Conservation (phyloP, 2,888 invertebrate genomes). For the Netelia virgata region DNA sequence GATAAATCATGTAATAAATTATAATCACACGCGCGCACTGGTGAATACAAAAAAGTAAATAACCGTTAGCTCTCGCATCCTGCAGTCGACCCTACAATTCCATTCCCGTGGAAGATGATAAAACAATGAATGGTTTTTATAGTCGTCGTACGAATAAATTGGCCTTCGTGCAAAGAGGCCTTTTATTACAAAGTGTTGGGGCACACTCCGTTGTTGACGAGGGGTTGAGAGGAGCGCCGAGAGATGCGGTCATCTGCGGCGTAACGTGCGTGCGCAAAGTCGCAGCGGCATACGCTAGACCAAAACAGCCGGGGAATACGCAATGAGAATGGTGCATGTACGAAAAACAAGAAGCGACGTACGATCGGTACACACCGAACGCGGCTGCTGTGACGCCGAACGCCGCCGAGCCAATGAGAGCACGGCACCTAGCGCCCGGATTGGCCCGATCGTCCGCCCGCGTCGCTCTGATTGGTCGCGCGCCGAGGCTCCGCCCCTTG, state of each 20-base stretch:
- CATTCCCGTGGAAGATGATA: constrained; percentile 19
- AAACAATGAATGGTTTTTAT: constrained; percentile 49
- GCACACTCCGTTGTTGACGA: constrained; percentile 7
- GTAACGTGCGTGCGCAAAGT: constrained; percentile 38
- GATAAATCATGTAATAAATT: constrained; percentile 56
- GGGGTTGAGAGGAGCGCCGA: constrained; percentile 8
- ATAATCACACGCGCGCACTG: constrained; percentile 26
- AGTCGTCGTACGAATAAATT: constrained; percentile 51
- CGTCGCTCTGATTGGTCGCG: not conserved
- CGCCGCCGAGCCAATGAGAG: not conserved
- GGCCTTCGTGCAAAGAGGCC: not conserved
- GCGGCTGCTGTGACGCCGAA: not conserved
- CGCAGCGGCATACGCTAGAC: constrained; percentile 23
- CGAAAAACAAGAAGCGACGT: constrained; percentile 20
- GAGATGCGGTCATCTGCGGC: constrained; percentile 52
- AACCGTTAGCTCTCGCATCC: constrained; percentile 10
- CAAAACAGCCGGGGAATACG: constrained; percentile 60
- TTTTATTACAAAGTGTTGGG: not conserved
- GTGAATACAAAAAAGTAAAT: constrained; percentile 20
- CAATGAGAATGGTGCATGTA: constrained; percentile 27
- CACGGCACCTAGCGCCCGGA: not conserved
- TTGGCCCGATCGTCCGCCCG: not conserved
- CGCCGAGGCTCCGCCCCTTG: not conserved
- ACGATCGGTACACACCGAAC: constrained; percentile 6
- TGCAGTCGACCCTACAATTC: constrained; percentile 33